Percentiles rank a stretch among this genome's conserved stretches.
These are phyloP conservation scores for Drosophila kokeensis DNA, from an alignment of 2,888 invertebrate species.

Conservation along the genomic window DNA sequence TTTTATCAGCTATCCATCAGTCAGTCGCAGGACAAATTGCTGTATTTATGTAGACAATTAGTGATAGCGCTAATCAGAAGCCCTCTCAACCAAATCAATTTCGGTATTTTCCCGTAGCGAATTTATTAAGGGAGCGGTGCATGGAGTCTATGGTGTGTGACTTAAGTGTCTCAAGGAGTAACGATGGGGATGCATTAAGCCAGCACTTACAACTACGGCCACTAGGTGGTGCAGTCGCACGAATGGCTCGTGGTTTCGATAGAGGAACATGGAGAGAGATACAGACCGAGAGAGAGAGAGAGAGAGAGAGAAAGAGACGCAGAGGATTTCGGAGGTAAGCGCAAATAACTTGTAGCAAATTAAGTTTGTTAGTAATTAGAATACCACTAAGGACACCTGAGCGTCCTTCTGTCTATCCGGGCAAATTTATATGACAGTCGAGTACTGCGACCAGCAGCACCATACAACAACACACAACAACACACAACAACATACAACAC, in stretches of 20 bases:
- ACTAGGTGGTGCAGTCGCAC: conserved; percentile 10
- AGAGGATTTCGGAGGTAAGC: conserved; percentile 42
- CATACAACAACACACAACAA: conserved; percentile 25
- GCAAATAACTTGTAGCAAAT: conserved; percentile 79
- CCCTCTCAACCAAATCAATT: not conserved
- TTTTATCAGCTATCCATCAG: not conserved
- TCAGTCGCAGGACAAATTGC: not conserved
- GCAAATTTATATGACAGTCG: conserved; percentile 61
- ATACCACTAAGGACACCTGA: conserved; percentile 81
- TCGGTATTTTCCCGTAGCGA: not conserved
- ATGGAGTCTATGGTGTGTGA: conserved; percentile 23
- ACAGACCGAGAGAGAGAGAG: not conserved
- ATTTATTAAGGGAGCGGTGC: not conserved
- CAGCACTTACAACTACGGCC: conserved; percentile 8
- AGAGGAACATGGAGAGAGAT: not conserved
- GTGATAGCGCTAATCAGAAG: not conserved
- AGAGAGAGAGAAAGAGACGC: not conserved
- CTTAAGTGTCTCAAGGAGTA: conserved; percentile 39
- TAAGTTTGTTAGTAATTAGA: conserved; percentile 81
- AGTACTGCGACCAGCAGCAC: conserved; percentile 36
- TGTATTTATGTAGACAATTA: not conserved
- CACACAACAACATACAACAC: not conserved
- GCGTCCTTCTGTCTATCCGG: conserved; percentile 47
- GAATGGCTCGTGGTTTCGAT: not conserved
- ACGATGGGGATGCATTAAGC: conserved; percentile 10